Evolutionary conservation across 2,888 invertebrate genomes (phyloP).

Genomic region (Tetrapedia diversipes): DNA sequence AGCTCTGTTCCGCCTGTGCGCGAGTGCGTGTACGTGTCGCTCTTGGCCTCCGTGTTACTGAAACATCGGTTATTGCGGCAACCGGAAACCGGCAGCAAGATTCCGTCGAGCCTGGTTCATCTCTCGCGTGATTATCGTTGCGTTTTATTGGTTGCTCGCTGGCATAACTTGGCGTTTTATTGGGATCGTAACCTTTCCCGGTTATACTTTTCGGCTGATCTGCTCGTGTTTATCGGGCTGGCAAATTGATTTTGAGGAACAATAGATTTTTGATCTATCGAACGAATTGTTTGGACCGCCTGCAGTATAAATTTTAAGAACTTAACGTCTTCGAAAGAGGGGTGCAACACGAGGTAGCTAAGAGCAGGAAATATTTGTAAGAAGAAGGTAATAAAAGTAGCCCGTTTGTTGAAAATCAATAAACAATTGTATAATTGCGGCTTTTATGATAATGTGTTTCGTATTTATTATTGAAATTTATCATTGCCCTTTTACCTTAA

Average conservation of each 20-base stretch:
- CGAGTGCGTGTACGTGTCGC: not conserved
- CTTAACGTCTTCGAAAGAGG: too few relatives aligned
- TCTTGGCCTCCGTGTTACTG: too few relatives aligned
- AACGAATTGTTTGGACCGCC: too few relatives aligned
- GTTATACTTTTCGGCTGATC: not conserved
- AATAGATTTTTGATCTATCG: not conserved
- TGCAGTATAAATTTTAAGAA: too few relatives aligned
- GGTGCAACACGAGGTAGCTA: too few relatives aligned
- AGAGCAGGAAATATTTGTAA: too few relatives aligned
- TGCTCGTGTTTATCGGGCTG: not conserved
- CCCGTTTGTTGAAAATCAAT: too few relatives aligned
- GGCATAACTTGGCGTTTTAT: slow-evolving; percentile 6
- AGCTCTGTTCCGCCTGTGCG: slow-evolving; percentile 17
- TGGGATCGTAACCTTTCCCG: not conserved
- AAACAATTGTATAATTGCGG: too few relatives aligned
- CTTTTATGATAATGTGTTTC: too few relatives aligned
- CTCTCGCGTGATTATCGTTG: slow-evolving; percentile 38
- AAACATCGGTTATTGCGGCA: slow-evolving; percentile 33
- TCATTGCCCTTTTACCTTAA: too few relatives aligned
- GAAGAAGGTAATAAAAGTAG: too few relatives aligned
- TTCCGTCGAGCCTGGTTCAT: slow-evolving; percentile 28
- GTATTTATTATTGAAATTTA: too few relatives aligned
- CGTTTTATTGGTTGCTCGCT: slow-evolving; percentile 23
- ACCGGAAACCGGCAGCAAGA: slow-evolving; percentile 11
- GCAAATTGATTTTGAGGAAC: not conserved